A percentile compares a stretch with the other conserved stretches of the same genome.
phyloP scores from a whole-genome alignment of 2,797 vertebrate genomes.

The Lateolabrax maculatus region DNA sequence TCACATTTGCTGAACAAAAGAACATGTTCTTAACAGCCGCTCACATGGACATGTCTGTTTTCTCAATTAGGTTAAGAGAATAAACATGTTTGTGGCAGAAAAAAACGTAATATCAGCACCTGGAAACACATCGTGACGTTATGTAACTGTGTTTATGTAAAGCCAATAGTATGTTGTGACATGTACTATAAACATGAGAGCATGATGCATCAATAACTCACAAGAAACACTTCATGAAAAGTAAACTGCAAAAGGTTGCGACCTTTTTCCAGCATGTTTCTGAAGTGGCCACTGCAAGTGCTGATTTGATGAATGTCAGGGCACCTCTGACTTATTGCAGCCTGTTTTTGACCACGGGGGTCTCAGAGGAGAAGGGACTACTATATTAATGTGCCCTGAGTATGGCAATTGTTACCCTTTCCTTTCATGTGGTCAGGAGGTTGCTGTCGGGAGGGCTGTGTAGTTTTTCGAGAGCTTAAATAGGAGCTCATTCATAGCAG shows the following conservation, averaged over 20 bases:
- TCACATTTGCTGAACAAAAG: slow-evolving; percentile 59
- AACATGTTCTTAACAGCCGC: slow-evolving; percentile 52
- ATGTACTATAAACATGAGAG: slow-evolving; percentile 34
- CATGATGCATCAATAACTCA: slow-evolving; percentile 45
- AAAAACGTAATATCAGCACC: slow-evolving; percentile 44
- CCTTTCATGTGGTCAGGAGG: slow-evolving; percentile 84
- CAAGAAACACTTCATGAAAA: slow-evolving; percentile 43
- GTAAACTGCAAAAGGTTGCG: slow-evolving; percentile 51
- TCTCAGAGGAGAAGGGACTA: slow-evolving; percentile 60
- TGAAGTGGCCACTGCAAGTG: slow-evolving; percentile 57
- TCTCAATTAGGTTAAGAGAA: slow-evolving; percentile 63
- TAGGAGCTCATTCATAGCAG: slow-evolving; percentile 84
- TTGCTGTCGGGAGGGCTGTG: slow-evolving; percentile 79
- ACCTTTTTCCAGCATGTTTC: slow-evolving; percentile 58
- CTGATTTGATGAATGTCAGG: slow-evolving; percentile 69
- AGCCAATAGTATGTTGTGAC: slow-evolving; percentile 51
- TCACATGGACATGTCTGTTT: slow-evolving; percentile 65
- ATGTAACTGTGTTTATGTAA: slow-evolving; percentile 55
- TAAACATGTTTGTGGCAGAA: slow-evolving; percentile 57
- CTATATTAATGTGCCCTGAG: slow-evolving; percentile 70
- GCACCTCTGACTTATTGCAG: slow-evolving; percentile 69
- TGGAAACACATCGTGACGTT: slow-evolving; percentile 54
- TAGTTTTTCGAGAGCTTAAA: slow-evolving; percentile 76
- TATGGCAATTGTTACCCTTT: slow-evolving; percentile 79
- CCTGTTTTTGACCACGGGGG: slow-evolving; percentile 51